These are phyloP conservation scores for Tichodroma muraria DNA, from an alignment of 2,113 vertebrate genomes.

Conservation along the genomic window DNA sequence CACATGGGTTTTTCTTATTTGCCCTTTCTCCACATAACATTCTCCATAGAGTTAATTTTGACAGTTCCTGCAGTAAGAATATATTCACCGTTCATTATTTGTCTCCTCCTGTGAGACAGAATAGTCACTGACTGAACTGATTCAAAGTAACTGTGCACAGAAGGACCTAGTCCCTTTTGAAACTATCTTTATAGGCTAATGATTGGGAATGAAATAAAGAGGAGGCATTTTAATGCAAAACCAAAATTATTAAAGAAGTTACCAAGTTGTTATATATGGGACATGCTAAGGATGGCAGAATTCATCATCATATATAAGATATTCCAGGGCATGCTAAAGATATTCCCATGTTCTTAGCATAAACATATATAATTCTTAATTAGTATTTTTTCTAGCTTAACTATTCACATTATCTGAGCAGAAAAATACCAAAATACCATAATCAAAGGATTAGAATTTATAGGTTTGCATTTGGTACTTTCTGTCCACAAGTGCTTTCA, in stretches of 20 bases:
- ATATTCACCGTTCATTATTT: not conserved
- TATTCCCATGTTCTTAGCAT: not conserved
- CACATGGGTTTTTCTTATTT: not conserved
- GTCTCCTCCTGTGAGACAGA: not conserved
- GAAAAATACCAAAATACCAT: not conserved
- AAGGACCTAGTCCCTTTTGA: not conserved
- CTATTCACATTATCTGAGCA: not conserved
- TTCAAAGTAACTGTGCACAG: not conserved
- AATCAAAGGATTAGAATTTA: not conserved
- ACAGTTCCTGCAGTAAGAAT: not conserved
- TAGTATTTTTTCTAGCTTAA: not conserved
- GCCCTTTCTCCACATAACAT: not conserved
- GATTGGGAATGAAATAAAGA: not conserved
- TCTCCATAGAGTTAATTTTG: not conserved
- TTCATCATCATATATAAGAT: not conserved
- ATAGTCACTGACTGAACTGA: not conserved
- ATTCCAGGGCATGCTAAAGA: not conserved
- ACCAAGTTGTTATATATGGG: accelerated
- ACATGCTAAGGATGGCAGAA: not conserved
- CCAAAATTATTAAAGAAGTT: not conserved
- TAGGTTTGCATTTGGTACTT: not conserved
- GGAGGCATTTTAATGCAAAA: not conserved
- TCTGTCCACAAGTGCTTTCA: not conserved
- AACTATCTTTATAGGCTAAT: not conserved
- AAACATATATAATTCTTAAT: not conserved